Evolutionary conservation across 2,888 invertebrate genomes (phyloP).

Genomic region (Synergus umbraculus): DNA sequence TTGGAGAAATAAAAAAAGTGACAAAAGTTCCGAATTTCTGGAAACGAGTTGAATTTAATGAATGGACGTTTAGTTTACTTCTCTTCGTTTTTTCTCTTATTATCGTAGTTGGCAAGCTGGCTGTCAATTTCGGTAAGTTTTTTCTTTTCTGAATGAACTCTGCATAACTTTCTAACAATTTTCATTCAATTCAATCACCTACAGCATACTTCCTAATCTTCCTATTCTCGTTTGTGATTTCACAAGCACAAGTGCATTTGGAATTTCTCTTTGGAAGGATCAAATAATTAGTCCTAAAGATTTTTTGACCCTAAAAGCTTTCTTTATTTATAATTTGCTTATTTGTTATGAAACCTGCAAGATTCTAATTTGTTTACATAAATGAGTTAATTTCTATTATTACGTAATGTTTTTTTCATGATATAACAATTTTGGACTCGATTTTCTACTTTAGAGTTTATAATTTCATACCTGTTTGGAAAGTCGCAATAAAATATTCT

Average conservation of each 20-base stretch:
- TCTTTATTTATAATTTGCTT: not conserved
- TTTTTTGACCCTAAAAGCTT: not conserved
- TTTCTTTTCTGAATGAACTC: not conserved
- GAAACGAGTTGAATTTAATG: constrained; percentile 23
- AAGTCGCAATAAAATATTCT: not conserved
- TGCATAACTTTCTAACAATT: not conserved
- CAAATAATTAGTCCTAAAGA: not conserved
- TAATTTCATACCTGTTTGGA: not conserved
- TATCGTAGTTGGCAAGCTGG: constrained; percentile 16
- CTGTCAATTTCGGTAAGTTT: constrained; percentile 29
- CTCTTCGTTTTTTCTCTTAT: constrained; percentile 30
- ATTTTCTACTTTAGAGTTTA: not conserved
- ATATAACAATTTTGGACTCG: not conserved
- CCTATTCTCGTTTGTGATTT: not conserved
- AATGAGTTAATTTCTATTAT: not conserved
- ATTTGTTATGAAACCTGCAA: not conserved
- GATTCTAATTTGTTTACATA: not conserved
- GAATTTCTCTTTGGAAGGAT: not conserved
- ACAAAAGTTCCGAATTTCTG: not conserved
- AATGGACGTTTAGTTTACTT: constrained; percentile 30
- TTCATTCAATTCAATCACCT: not conserved
- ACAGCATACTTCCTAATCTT: not conserved
- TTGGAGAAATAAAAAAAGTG: constrained; percentile 19
- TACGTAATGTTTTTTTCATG: not conserved
- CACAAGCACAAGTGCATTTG: not conserved